Percentiles rank a stretch among this genome's conserved stretches.
Evolutionary conservation across 1,140 invertebrate species (phyloP).

Genomic region (Holcopasites calliopsidis): DNA sequence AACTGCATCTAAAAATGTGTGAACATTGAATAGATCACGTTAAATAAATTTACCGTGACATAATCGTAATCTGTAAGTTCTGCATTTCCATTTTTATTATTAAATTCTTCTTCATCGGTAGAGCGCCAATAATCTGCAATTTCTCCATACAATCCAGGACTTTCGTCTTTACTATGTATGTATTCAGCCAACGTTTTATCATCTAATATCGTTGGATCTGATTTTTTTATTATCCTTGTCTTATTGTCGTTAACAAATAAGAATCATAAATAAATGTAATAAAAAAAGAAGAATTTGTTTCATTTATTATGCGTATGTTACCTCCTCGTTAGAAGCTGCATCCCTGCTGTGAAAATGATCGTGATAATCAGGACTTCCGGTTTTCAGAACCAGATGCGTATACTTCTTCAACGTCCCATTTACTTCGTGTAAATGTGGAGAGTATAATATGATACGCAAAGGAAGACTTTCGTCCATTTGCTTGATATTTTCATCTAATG

Average conservation of each 20-base stretch:
- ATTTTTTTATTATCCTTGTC: neutral
- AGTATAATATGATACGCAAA: constrained; percentile 68
- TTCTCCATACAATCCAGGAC: constrained; percentile 70
- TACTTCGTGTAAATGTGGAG: constrained; percentile 66
- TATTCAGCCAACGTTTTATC: constrained; percentile 10
- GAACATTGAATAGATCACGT: neutral
- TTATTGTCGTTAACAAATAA: neutral
- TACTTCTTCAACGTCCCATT: constrained; percentile 52
- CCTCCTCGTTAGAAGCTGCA: constrained; percentile 13
- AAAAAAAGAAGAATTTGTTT: neutral
- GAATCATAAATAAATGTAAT: neutral
- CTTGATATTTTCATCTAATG: neutral
- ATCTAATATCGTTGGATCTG: neutral
- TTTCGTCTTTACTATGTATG: constrained; percentile 61
- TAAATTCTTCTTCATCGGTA: constrained; percentile 25
- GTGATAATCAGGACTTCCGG: constrained; percentile 60
- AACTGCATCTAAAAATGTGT: neutral
- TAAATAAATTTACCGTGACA: constrained; percentile 26
- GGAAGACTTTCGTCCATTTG: constrained; percentile 13
- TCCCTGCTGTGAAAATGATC: constrained; percentile 57
- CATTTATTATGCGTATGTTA: constrained; percentile 4
- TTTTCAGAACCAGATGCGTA: constrained; percentile 65
- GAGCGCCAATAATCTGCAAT: constrained; percentile 67
- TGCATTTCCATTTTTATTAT: constrained; percentile 33
- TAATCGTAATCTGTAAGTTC: constrained; percentile 17